These are phyloP conservation scores for Gallinago paraguaiae DNA, from an alignment of 2,113 vertebrate species.

Conservation along the genomic window DNA sequence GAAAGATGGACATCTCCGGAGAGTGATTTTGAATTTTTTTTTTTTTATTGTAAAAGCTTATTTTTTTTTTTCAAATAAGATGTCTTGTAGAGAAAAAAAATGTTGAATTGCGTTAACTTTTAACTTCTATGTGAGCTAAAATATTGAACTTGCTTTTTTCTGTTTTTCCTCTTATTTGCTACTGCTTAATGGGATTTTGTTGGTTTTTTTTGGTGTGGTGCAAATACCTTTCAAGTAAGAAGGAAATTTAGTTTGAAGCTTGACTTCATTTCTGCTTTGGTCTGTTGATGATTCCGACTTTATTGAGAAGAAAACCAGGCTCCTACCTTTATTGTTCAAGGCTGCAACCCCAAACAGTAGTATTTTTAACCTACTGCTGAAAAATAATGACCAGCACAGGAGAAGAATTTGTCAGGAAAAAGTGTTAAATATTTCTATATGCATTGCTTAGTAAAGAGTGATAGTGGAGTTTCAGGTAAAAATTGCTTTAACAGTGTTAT, in stretches of 20 bases:
- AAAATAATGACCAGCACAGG: background rate
- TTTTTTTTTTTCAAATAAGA: too few species aligned
- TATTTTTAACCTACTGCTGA: background rate
- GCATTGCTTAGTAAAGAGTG: background rate
- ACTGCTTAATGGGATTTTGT: background rate
- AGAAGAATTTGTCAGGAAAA: background rate
- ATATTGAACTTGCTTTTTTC: background rate
- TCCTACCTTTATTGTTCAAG: background rate
- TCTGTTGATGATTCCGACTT: background rate
- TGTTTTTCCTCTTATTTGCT: background rate
- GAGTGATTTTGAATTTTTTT: background rate
- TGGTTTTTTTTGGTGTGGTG: background rate
- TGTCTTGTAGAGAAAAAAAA: too few species aligned
- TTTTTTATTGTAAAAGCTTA: background rate
- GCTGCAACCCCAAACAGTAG: background rate
- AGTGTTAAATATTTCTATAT: background rate
- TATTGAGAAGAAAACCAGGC: background rate
- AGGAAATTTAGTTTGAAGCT: background rate
- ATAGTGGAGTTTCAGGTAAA: background rate
- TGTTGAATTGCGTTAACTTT: background rate
- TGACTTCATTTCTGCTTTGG: background rate
- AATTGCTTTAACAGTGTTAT: background rate
- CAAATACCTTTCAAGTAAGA: background rate
- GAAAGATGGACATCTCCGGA: background rate
- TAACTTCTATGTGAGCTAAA: background rate